Evolutionary conservation across 2,113 vertebrate genomes (phyloP).

Genomic region (Neogale vison): DNA sequence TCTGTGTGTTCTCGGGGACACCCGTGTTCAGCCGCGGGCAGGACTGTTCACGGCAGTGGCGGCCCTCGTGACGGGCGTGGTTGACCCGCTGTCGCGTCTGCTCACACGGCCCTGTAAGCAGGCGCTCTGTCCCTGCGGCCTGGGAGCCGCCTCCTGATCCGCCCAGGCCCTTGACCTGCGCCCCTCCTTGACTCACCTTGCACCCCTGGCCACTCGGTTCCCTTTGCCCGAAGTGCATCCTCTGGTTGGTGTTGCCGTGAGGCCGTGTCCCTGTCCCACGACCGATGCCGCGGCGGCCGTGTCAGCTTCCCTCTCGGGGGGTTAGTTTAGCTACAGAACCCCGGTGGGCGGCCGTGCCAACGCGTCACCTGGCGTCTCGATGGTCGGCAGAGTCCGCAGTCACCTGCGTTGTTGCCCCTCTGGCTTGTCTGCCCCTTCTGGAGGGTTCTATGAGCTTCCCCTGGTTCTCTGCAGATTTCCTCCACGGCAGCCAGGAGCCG

Average conservation of each 20-base stretch:
- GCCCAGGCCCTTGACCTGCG: background rate
- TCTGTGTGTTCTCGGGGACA: background rate
- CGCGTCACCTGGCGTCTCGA: accelerated
- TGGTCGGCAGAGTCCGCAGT: accelerated
- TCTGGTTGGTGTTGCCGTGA: no score
- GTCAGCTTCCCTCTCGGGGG: accelerated
- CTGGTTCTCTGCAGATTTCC: background rate
- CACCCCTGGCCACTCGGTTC: background rate
- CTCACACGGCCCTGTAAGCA: no score
- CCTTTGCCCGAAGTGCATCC: no score
- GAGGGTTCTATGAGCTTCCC: no score
- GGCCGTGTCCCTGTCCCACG: background rate
- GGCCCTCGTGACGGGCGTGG: no score
- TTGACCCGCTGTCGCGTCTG: accelerated
- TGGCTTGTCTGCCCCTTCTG: background rate
- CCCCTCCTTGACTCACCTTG: background rate
- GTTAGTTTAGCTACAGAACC: accelerated
- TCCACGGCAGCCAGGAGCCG: accelerated
- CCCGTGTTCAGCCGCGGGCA: accelerated
- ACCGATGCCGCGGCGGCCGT: accelerated
- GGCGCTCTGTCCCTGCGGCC: background rate
- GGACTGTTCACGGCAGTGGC: background rate
- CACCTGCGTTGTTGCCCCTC: accelerated
- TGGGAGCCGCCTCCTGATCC: background rate
- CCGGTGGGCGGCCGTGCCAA: accelerated